Base-by-base conservation (phyloP, 1,140 invertebrate species). In the Lithobius niger region DNA sequence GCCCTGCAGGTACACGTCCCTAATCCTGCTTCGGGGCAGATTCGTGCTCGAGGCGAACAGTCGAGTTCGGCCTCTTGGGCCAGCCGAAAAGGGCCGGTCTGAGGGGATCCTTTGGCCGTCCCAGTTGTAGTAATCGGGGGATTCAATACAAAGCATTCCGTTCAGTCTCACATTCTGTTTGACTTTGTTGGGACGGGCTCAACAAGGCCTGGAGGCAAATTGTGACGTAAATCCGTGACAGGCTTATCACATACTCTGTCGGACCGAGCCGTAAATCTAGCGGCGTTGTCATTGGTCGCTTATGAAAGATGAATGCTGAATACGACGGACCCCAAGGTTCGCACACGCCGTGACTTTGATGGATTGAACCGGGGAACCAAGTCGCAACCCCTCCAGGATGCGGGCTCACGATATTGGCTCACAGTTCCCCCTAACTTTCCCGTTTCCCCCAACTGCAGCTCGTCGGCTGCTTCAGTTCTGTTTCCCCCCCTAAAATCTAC, bases 141-240 rank as follows among this genome's bases (percentile, higher is more conserved):
- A n/a, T n/a, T n/a, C 10, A 40, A 18, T 10, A 40, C 31, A 40
- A 40, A 40, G 31, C 10, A 18, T 40, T 40, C 31, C 31, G 31
- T 40, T 40, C 10, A 40, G 31, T 13, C 31, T 18, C 31, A 40
- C 10, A 40, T 18, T 40, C 18, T 13, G 10, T 10, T 40, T 40
- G 31, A n/a, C n/a, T n/a, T n/a, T n/a, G n/a, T n/a, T 47, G 22
- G 44, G 44, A 47, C 22, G 44, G 44, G 10, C 13, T 15, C 44
- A 13, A 47, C 44, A 22, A 6, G 44, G 22, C 15, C 22, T 10
- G 44, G 10, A 47, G 44, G 44, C 44, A 47, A 47, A 47, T 47
- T 47, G 44, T 47, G 44, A 47, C 44, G 44, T 47, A 47, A 47
- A 47, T 15, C 44, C 44, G 44, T 47, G 44, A 47, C 44, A 47